These are phyloP conservation scores for Gallinago jamesoni DNA, from an alignment of 2,113 vertebrate genomes.

Conservation along the genomic window DNA sequence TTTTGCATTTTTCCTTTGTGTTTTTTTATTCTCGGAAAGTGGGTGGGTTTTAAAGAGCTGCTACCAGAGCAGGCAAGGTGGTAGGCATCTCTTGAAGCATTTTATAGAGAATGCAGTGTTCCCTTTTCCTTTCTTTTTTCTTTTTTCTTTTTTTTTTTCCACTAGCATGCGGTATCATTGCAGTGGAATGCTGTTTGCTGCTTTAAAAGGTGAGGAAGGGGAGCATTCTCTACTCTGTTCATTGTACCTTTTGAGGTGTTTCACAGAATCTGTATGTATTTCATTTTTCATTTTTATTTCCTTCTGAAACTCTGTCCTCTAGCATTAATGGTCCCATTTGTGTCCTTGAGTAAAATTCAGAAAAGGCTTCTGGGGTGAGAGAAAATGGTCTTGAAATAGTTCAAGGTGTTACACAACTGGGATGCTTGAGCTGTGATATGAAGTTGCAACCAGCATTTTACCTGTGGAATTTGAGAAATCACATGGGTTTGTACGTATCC, in stretches of 20 bases:
- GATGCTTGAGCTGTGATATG: background rate
- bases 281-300: background rate
- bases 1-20: background rate
- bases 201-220: background rate
- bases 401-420: background rate
- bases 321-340: background rate
- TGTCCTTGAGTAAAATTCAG: background rate
- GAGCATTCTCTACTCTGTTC: background rate
- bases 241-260: background rate
- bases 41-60: background rate
- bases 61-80: background rate
- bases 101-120: background rate
- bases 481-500: background rate
- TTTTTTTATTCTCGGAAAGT: background rate
- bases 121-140: background rate
- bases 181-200: background rate
- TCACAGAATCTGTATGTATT: background rate
- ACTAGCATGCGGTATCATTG: rapidly evolving
- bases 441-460: background rate
- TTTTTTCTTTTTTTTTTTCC: background rate
- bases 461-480: background rate
- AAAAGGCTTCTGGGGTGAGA: background rate
- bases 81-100: background rate
- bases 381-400: background rate
- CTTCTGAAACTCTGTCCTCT: background rate